Conservation (phyloP, 2,113 vertebrate species). For the Gadus macrocephalus region DNA sequence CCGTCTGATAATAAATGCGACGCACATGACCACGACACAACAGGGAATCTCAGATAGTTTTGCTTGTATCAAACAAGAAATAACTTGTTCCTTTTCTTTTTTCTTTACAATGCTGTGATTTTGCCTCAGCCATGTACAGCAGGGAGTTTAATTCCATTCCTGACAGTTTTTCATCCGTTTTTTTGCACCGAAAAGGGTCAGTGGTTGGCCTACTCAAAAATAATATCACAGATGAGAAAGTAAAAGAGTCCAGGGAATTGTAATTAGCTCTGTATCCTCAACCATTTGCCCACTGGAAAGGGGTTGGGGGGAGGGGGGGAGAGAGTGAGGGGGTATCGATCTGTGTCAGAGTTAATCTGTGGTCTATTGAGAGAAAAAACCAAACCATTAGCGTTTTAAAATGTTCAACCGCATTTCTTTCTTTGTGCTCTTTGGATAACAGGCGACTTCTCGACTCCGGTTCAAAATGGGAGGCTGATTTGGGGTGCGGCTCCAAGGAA, state of each 20-base stretch:
- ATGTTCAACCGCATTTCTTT: slow-evolving; percentile 13
- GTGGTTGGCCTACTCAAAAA: slow-evolving; percentile 45
- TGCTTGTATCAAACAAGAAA: too few species aligned
- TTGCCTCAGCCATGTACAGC: slow-evolving; percentile 25
- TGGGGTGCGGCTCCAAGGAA: slow-evolving; percentile 17
- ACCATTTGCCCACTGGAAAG: slow-evolving; percentile 20
- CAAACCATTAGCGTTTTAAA: slow-evolving; percentile 14
- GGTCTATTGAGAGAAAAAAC: neutral
- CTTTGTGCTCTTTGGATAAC: slow-evolving; percentile 5
- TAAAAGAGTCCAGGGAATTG: slow-evolving; percentile 34
- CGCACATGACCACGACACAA: too few species aligned
- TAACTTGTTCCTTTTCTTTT: too few species aligned
- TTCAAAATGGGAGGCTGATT: slow-evolving; percentile 21
- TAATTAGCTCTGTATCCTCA: slow-evolving; percentile 45
- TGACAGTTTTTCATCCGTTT: slow-evolving; percentile 12
- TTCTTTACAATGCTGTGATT: slow-evolving; percentile 16
- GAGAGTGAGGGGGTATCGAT: slow-evolving; percentile 31
- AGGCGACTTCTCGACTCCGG: neutral
- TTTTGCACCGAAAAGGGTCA: slow-evolving; percentile 23
- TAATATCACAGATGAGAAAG: slow-evolving; percentile 43
- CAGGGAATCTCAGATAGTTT: too few species aligned
- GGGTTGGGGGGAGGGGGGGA: neutral
- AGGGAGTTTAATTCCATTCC: slow-evolving; percentile 37
- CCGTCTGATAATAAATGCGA: too few species aligned
- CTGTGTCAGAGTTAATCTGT: slow-evolving; percentile 32